Conservation (phyloP, 2,113 vertebrate genomes). For the Ornithorhynchus anatinus region DNA sequence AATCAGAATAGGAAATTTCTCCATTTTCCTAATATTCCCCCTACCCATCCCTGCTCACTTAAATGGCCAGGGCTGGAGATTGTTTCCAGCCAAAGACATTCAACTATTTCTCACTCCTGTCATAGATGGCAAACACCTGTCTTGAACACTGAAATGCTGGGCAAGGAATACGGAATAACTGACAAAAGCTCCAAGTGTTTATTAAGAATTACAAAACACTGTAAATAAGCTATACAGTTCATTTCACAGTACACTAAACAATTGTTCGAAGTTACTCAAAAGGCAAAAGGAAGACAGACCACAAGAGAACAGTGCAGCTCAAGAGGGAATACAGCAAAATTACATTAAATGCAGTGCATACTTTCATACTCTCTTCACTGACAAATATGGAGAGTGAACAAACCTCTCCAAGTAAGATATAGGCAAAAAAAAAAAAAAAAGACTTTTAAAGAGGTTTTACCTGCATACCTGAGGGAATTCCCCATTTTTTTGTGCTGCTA, state of each 20-base stretch:
- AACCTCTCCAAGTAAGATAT: not conserved
- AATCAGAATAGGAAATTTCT: too few relatives aligned
- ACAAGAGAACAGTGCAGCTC: conserved; percentile 63
- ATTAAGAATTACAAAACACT: conserved; percentile 80
- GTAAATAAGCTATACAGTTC: conserved; percentile 72
- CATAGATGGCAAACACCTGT: too few relatives aligned
- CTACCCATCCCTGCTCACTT: too few relatives aligned
- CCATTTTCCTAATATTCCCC: too few relatives aligned
- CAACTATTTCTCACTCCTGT: too few relatives aligned
- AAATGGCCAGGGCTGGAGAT: too few relatives aligned
- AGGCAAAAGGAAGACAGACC: conserved; percentile 59
- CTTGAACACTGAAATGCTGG: too few relatives aligned
- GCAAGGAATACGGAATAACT: conserved; percentile 27
- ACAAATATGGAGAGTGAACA: not conserved
- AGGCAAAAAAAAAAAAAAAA: not conserved
- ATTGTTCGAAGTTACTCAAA: conserved; percentile 44
- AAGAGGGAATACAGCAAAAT: conserved; percentile 36
- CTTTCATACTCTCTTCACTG: not conserved
- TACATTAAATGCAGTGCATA: conserved; percentile 24
- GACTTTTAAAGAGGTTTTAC: not conserved
- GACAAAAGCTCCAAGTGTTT: conserved; percentile 76
- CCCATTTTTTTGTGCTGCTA: not conserved
- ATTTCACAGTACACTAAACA: conserved; percentile 80
- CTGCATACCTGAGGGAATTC: not conserved
- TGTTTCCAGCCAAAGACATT: too few relatives aligned